phyloP scores from a whole-genome alignment of 1,140 invertebrate species.

The Lepidurus packardi region DNA sequence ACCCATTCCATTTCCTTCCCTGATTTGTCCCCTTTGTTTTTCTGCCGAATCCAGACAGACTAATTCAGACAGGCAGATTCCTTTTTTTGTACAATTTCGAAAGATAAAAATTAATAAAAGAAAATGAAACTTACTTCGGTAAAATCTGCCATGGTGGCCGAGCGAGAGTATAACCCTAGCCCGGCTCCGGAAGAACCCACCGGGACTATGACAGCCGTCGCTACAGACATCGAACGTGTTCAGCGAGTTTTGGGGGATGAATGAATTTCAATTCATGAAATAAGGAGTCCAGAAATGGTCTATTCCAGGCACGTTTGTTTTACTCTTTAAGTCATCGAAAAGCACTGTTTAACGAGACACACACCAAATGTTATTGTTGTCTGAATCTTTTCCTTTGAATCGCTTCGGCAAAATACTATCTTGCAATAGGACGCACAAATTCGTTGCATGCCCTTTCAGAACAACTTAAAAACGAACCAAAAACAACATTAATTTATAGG shows the following conservation, averaged over 20 bases:
- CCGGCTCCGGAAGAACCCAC: constrained; percentile 14
- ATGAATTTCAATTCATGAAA: background rate
- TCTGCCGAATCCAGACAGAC: background rate
- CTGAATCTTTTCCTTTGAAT: no score
- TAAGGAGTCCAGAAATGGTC: background rate
- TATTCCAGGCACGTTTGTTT: background rate
- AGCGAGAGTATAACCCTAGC: background rate
- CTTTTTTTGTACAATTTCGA: background rate
- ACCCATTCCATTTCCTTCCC: background rate
- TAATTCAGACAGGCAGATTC: no score
- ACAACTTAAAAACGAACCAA: no score
- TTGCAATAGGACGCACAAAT: no score
- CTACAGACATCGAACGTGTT: constrained; percentile 2
- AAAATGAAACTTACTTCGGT: background rate
- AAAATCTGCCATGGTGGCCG: constrained; percentile 1
- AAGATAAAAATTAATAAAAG: background rate
- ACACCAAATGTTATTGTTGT: no score
- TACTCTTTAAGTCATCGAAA: no score
- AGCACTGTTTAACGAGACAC: no score
- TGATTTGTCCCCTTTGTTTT: background rate
- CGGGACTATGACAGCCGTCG: constrained; percentile 20
- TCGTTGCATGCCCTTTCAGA: no score
- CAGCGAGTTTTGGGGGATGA: background rate
- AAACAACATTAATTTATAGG: no score
- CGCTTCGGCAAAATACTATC: no score